Base-by-base conservation (phyloP, 2,888 invertebrate species). In the Epinotia bilunana region DNA sequence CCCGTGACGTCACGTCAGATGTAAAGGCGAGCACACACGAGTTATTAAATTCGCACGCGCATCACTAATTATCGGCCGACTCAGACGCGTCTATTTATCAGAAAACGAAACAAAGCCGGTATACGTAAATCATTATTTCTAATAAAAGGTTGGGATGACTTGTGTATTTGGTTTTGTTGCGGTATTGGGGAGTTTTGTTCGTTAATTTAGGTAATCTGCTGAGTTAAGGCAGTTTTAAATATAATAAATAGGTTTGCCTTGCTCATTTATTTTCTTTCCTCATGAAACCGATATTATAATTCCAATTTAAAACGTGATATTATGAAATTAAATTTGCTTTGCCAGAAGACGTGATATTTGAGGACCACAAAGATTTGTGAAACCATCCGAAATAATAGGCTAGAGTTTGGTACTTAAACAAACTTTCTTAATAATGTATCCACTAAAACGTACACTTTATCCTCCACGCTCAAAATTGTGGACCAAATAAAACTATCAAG, bases 11-110 rank as follows among this genome's bases (percentile, higher is more conserved):
- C 18, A 61, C 60, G 60, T 28, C 28, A 28, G 12, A 33, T 80
- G 76, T 86, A 87, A 88, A 86, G 79, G 80, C 82, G 77, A 79
- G 80, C 82, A 84, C 85, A 83, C 83, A 84, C 84, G 88, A 86
- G 90, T 92, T 92, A 92, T 91, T 93, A 92, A 91, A 92, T 92
- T 90, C 89, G 89, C 91, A 89, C 91, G 87, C 90, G 88, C 90
- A 86, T 87, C 90, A 87, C 90, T 92, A 92, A 92, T 92, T 92
- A 92, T 92, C 88, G 82, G 78, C 80, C 86, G 86, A 83, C 83
- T 79, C 84, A 82, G 86, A 83, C 82, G 63, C 78, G 76, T 83
- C 84, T 88, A 89, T 90, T 89, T 89, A 90, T 86, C 87, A 86
- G 84, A 77, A 64, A 80, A 79, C 86, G 64, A 77, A 81, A 83